Percentiles rank a stretch among this genome's conserved stretches.
phyloP scores from a whole-genome alignment of 1,140 invertebrate genomes.

The Drosophila teissieri region DNA sequence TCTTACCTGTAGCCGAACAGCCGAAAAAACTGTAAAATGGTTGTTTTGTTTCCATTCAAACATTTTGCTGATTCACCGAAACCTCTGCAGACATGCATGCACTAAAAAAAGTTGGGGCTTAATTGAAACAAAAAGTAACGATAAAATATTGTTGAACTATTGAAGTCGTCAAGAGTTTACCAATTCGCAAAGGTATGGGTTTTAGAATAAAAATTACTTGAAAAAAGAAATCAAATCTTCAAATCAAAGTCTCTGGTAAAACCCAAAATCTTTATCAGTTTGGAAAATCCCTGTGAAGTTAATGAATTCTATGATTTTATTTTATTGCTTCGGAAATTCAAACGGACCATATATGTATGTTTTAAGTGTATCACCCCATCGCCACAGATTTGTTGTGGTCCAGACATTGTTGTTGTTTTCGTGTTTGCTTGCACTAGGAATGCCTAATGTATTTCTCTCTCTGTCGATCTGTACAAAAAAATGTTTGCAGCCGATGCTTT shows the following conservation, averaged over 20 bases:
- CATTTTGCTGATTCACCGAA: slow-evolving; percentile 64
- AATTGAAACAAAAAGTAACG: not conserved
- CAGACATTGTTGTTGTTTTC: slow-evolving; percentile 31
- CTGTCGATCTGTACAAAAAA: slow-evolving; percentile 1
- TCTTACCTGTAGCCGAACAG: slow-evolving; percentile 37
- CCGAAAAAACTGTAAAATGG: slow-evolving; percentile 63
- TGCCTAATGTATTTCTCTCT: slow-evolving; percentile 2
- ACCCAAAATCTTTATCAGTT: not conserved
- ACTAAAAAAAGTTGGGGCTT: slow-evolving; percentile 4
- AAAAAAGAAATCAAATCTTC: not conserved
- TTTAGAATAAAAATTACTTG: too few relatives aligned
- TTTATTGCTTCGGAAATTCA: not conserved
- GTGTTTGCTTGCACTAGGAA: slow-evolving; percentile 60
- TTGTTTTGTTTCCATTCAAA: slow-evolving; percentile 62
- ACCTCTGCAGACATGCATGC: not conserved
- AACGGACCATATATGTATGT: too few relatives aligned
- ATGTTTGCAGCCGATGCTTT: slow-evolving; percentile 1
- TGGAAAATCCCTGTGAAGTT: not conserved
- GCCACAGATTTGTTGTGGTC: slow-evolving; percentile 12
- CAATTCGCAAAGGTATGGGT: too few relatives aligned
- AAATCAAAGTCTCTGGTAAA: not conserved
- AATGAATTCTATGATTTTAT: not conserved
- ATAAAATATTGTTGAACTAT: not conserved
- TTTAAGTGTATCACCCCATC: too few relatives aligned
- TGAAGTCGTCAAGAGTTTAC: too few relatives aligned